Evolutionary conservation across 2,888 invertebrate genomes (phyloP), one percentile per base, ranked within the genome.

Genomic region (Salpingus planirostris): DNA sequence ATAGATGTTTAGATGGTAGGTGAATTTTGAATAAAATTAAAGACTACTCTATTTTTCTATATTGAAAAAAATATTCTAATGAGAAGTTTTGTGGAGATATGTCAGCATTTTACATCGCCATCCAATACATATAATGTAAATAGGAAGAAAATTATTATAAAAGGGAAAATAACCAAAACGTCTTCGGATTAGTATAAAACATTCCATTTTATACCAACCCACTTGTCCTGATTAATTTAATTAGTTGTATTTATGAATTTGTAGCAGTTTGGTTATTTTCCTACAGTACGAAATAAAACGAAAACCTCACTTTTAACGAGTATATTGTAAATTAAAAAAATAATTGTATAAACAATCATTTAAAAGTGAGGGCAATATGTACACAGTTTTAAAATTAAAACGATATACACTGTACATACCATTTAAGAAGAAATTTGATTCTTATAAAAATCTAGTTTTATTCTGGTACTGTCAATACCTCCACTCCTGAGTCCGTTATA

Each of bases 401-500:
- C 24, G 47, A 27, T 27, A 33, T 54, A 52, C 51, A 54, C 51
- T 54, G 53, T 57, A 55, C 53, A 56, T 54, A 44, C 37, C 38
- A 42, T 46, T 47, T 47, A 47, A 45, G 46, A 43, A 36, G 44
- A 36, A 26, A 29, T 24, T 27, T 31, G 31, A 38, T 43, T 43
- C 42, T 39, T 41, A 44, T 35, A 42, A 30, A 29, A 35, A 36
- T n/a, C 29, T 7, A 13, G 29, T 24, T 38, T 38, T 13, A 25
- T 36, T 40, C 22, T 11, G 52, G 46, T 27, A 57, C 47, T 2
- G 93, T 95, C 10, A 96, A 69, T 40, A 93, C 73, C 55, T 91
- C 85, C 14, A 67, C 76, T 0, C 91, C 90, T 38, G 67, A 50
- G 3, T 79, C 70, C 1, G 89, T 91, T 15, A 96, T 79, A 1